Evolutionary conservation across 1,140 invertebrate genomes (phyloP), one percentile per base, ranked within the genome.

Genomic region (Drosophila nebulosa): DNA sequence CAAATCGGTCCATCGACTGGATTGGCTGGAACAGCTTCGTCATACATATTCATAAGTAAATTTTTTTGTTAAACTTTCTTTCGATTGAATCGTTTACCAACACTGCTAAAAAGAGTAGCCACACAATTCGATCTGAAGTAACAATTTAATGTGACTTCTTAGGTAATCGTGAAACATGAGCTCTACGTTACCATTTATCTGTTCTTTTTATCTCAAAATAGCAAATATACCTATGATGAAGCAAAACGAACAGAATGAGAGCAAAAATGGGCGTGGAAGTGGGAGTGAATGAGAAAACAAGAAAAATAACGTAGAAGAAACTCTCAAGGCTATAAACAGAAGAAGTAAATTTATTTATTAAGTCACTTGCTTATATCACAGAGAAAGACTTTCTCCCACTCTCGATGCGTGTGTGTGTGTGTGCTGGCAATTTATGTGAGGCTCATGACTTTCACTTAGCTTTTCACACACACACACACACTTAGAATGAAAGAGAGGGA

Each of bases 301-400:
- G 12, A 26, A 52, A 52, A 26, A 52, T 52, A 24, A 30, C 24
- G 24, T 52, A 53, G 24, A 53, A 53, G 22, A 16, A 26, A 35
- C 1, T 53, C 53, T 56, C 51, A 50, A 55, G 24, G 18, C 61
- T 46, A 46, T 46, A 46, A 46, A 46, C 39, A 46, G 39, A 46
- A 46, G 39, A 69, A 67, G 72, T 80, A 74, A 85, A 79, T 85
- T 84, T 85, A 84, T 85, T 84, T 84, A 85, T 85, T 85, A 77
- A 74, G 69, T 74, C 71, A 85, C 79, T 84, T 72, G 74, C 80
- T 79, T 83, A 46, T 46, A 46, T 46, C 39, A 21, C 39, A 21
- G 79, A 57, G 79, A 79, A 74, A 52, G 53, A 62, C 59, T 50
- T 60, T 59, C 59, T 60, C 30, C 36, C 46, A 30, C 57, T 27